Base-by-base conservation (phyloP, 2,888 invertebrate genomes). In the Amphipoea lucens region DNA sequence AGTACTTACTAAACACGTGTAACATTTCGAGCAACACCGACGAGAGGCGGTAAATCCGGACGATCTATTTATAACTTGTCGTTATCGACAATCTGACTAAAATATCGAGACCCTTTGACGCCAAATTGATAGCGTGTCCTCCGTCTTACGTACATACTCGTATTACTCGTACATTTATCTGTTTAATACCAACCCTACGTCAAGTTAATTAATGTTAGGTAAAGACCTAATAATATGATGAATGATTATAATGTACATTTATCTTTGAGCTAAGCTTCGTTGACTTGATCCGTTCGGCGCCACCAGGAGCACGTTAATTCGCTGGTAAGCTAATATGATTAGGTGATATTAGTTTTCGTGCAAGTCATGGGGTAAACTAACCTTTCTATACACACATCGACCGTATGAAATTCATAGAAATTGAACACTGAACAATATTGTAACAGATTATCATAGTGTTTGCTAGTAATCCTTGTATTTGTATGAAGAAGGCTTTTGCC, bases 221-320 rank as follows among this genome's bases (percentile, higher is more conserved):
- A 70, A 82, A 70, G 48, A 69, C 29, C 29, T 48, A 29, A 29
- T 79, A 79, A 45, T 36, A 80, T 62, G 57, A 81, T 76, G 36
- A 76, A 81, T 81, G 48, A 77, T 77, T 66, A 54, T 40, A 62
- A 66, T 71, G 29, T 62, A 66, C 60, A 82, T 71, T 82, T 71
- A 77, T 82, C 77, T 77, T 70, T 70, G 7, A 65, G 45, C 83
- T 71, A 48, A 82, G 23, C 66, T 54, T 40, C 48, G 45, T 82
- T 29, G 45, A 60, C 54, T 67, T 62, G 77, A 82, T 82, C 62
- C 62, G 11, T 54, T 54, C 29, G 36, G 14, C 11, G 29, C 45
- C 42, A 36, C 36, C 7, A 71, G 40, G 45, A 71, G 81, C 77
- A 82, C 62, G 66, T 40, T 82, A 71, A 82, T 82, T 77, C 81